Evolutionary conservation across 2,797 vertebrate species (phyloP), one percentile per base, ranked within the genome.

Genomic region (Phalloptychus januarius): DNA sequence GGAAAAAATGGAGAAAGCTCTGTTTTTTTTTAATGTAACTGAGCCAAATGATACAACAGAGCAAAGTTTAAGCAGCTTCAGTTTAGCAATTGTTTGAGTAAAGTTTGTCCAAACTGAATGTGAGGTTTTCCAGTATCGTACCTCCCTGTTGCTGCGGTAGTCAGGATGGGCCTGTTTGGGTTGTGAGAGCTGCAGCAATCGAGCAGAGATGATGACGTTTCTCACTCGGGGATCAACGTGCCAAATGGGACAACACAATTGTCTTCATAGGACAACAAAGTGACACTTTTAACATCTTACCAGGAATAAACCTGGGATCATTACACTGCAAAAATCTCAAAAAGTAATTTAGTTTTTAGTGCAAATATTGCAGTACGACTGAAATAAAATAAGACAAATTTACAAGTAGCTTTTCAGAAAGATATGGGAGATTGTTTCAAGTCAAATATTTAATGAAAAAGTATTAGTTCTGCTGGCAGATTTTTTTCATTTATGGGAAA

Each of bases 121-220:
- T 15, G n/a, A 31, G 56, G 25, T 31, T 58, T 58, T 58, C 10
- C 25, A 16, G 56, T 13, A 3, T 74, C 76, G 76, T 6, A 88
- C 97, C 82, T 88, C 87, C 88, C 86, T 94, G 88, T 94, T 79
- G 6, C 83, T 86, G 58, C 70, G 2, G 80, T 95, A 96, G 72
- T 92, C 80, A 0, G 90, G 93, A 48, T 95, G 94, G 46, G 58
- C 36, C 2, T 0, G 2, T 93, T 96, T 97, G 33, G 97, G 96
- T 11, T 4, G 31, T 25, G 97, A 93, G 70, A 98, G 96, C 65
- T 83, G 87, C 71, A 95, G 77, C 80, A 96, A 87, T 74, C 95
- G 90, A 0, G 90, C 83, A 13, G 97, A 93, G 81, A 96, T 72
- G n/a, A 80, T 77, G 1, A 79, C 77, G 18, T 69, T 46, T 69